phyloP scores from a whole-genome alignment of 2,888 invertebrate genomes.

The Tetragonula carbonaria region DNA sequence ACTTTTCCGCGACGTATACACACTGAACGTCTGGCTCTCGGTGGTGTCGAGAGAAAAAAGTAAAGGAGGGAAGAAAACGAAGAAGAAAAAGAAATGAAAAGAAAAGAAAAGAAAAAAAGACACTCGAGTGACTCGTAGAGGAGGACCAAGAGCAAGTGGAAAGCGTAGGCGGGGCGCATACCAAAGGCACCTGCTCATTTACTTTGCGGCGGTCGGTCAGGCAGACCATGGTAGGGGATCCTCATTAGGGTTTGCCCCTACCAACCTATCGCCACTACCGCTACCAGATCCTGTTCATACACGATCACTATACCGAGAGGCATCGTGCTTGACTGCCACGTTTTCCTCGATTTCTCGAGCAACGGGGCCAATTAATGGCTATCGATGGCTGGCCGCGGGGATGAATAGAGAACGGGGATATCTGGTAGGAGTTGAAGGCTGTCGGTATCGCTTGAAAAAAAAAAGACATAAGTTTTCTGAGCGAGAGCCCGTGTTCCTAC shows the following conservation, averaged over 20 bases:
- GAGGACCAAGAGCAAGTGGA: conserved; percentile 69
- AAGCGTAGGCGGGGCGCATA: conserved; percentile 81
- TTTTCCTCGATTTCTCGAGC: conserved; percentile 47
- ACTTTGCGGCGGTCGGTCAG: conserved; percentile 71
- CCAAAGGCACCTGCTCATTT: conserved; percentile 81
- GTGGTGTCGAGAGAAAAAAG: conserved; percentile 9
- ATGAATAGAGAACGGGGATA: not conserved
- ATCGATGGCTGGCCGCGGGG: not conserved
- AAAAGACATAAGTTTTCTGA: conserved; percentile 30
- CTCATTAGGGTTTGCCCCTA: conserved; percentile 77
- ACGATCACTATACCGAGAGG: conserved; percentile 45
- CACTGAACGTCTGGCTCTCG: conserved; percentile 30
- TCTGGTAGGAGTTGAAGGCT: conserved; percentile 9
- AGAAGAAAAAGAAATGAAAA: not conserved
- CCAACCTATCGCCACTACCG: conserved; percentile 62
- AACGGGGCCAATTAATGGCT: conserved; percentile 61
- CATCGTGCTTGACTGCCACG: conserved; percentile 33
- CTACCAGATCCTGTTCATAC: conserved; percentile 53
- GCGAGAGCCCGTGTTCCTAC: conserved; percentile 46
- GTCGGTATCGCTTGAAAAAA: conserved; percentile 36
- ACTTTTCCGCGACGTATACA: conserved; percentile 63
- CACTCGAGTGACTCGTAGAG: conserved; percentile 21
- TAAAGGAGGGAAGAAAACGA: no score
- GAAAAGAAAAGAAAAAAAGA: conserved; percentile 8
- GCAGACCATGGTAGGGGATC: conserved; percentile 68